Conservation (phyloP, 2,888 invertebrate species). For the Lysandra bellargus region DNA sequence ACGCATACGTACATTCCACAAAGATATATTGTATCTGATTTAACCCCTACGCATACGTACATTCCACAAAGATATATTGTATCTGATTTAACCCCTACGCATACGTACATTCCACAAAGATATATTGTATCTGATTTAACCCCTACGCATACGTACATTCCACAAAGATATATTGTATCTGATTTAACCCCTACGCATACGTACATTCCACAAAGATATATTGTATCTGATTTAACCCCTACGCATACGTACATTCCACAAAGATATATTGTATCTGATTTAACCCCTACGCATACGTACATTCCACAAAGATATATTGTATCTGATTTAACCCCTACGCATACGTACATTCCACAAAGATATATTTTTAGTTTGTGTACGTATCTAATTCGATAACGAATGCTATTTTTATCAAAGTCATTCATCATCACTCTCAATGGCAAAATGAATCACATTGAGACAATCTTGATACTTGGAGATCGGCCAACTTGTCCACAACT, state of each 20-base stretch:
- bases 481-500: constrained; percentile 2
- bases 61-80: not conserved
- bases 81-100: not conserved
- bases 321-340: not conserved
- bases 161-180: not conserved
- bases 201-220: not conserved
- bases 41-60: too few relatives aligned
- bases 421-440: constrained; percentile 8
- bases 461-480: constrained; percentile 5
- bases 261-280: not conserved
- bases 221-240: not conserved
- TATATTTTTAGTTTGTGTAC: not conserved
- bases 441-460: not conserved
- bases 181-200: too few relatives aligned
- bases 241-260: not conserved
- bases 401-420: not conserved
- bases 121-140: not conserved
- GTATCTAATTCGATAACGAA: not conserved
- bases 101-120: not conserved
- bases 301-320: not conserved
- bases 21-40: not conserved
- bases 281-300: too few relatives aligned
- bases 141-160: too few relatives aligned
- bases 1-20: not conserved
- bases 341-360: not conserved